phyloP scores from a whole-genome alignment of 2,888 invertebrate genomes.

The Oligia latruncula region DNA sequence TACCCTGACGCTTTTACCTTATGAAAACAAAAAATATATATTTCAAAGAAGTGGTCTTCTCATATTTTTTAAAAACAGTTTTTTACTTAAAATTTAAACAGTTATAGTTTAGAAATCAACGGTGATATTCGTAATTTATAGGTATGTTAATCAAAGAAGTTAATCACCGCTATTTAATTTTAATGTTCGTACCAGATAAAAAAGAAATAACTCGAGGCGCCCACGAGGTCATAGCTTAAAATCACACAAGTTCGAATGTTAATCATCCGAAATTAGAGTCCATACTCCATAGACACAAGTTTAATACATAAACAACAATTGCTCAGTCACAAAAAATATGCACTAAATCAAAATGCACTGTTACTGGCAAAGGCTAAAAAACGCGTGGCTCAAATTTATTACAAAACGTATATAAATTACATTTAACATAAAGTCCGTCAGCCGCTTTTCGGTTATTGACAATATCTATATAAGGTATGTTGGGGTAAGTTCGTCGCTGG shows the following conservation, averaged over 20 bases:
- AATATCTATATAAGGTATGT: conserved; percentile 39
- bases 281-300: conserved; percentile 45
- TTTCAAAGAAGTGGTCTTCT: background rate
- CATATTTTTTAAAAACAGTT: conserved; percentile 2
- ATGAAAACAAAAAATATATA: background rate
- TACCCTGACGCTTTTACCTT: background rate
- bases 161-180: conserved; percentile 29
- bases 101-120: conserved; percentile 33
- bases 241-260: conserved; percentile 56
- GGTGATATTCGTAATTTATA: conserved; percentile 28
- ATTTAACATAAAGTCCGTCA: conserved; percentile 70
- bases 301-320: conserved; percentile 66
- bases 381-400: conserved; percentile 65
- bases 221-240: conserved; percentile 54
- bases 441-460: conserved; percentile 54
- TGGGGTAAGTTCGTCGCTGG: too few species aligned
- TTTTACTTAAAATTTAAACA: background rate
- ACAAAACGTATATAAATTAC: conserved; percentile 75
- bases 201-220: conserved; percentile 51
- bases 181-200: conserved; percentile 61
- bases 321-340: conserved; percentile 79
- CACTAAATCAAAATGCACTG: conserved; percentile 85
- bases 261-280: conserved; percentile 49
- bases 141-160: conserved; percentile 21
- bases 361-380: conserved; percentile 83